Conservation (phyloP, 2,888 invertebrate species). For the Coremacera marginata region DNA sequence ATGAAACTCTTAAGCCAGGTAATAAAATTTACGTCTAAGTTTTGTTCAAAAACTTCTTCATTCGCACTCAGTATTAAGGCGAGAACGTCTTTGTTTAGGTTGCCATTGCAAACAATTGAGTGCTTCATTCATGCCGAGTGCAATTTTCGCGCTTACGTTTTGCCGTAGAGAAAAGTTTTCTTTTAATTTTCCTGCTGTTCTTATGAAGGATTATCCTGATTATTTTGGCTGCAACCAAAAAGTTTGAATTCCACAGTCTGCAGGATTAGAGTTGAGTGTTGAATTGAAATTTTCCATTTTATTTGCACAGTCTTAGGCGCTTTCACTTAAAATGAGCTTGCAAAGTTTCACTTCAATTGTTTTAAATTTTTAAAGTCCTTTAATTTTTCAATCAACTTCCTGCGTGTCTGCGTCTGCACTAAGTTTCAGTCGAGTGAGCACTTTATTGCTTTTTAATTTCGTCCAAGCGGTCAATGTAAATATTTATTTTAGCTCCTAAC, state of each 20-base stretch:
- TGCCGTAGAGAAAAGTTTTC: background rate
- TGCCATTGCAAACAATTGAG: background rate
- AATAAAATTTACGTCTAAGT: too few species aligned
- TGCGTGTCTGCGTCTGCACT: background rate
- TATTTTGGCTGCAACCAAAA: slow-evolving; percentile 21
- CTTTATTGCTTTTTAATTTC: slow-evolving; percentile 32
- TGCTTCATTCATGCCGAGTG: background rate
- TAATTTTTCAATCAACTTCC: too few species aligned
- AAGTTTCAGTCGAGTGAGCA: background rate
- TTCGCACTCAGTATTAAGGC: too few species aligned
- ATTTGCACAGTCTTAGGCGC: too few species aligned
- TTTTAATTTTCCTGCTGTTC: background rate
- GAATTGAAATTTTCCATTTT: too few species aligned
- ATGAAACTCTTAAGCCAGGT: too few species aligned
- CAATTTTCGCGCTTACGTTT: background rate
- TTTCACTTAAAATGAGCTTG: too few species aligned
- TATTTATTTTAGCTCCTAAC: slow-evolving; percentile 52
- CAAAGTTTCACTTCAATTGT: too few species aligned
- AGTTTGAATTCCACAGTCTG: background rate
- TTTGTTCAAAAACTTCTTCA: too few species aligned
- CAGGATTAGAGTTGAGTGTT: too few species aligned
- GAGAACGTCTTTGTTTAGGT: too few species aligned
- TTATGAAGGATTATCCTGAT: slow-evolving; percentile 38
- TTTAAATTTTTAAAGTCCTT: too few species aligned
- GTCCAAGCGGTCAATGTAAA: slow-evolving; percentile 52